Evolutionary conservation across 2,888 invertebrate species (phyloP).

Genomic region (Tromatobia lineatoria): DNA sequence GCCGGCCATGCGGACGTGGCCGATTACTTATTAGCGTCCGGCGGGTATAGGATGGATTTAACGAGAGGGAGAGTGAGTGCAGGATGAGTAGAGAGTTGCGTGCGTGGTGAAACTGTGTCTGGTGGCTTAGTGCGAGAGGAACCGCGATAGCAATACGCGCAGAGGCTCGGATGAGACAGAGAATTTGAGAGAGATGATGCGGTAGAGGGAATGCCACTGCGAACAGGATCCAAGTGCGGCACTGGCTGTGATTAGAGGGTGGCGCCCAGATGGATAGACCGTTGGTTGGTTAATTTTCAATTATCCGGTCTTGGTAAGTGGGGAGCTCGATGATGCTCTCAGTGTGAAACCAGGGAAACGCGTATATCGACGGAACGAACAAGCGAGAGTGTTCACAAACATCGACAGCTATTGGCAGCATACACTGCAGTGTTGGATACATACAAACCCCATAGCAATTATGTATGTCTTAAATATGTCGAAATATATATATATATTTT

Average conservation of each 20-base stretch:
- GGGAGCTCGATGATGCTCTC: conserved; percentile 39
- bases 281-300: conserved; percentile 82
- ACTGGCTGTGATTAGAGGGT: conserved; percentile 79
- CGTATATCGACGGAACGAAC: conserved; percentile 33
- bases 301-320: conserved; percentile 74
- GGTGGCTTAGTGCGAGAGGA: conserved; percentile 1
- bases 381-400: background rate
- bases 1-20: conserved; percentile 57
- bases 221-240: conserved; percentile 62
- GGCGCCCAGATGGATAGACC: conserved; percentile 77
- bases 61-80: conserved; percentile 61
- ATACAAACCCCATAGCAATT: too few species aligned
- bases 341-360: conserved; percentile 14
- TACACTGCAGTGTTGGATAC: too few species aligned
- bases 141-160: conserved; percentile 20
- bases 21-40: conserved; percentile 72
- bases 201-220: conserved; percentile 58
- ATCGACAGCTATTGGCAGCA: background rate
- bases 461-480: too few species aligned
- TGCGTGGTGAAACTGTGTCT: conserved; percentile 5
- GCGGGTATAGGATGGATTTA: conserved; percentile 67
- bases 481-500: too few species aligned
- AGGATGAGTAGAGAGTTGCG: conserved; percentile 29
- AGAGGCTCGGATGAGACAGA: conserved; percentile 26
- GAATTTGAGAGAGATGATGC: conserved; percentile 20